Evolutionary conservation across 2,888 invertebrate genomes (phyloP).

Genomic region (Nemoura dubitans): DNA sequence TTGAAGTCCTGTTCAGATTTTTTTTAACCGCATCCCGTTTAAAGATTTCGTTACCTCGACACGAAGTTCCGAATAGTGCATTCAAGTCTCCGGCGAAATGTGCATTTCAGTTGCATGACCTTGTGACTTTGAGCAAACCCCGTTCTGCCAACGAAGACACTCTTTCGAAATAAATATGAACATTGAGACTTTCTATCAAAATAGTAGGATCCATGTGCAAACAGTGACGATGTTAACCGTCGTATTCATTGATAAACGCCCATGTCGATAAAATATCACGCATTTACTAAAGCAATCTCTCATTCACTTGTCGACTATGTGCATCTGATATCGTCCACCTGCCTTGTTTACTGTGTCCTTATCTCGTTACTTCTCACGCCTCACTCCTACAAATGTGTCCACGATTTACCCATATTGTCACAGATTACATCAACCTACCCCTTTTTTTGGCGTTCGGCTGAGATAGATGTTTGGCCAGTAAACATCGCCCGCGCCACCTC

Average conservation of each 20-base stretch:
- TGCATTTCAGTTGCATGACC: not conserved
- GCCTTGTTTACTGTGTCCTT: not conserved
- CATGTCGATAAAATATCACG: not conserved
- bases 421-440: not conserved
- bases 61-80: not conserved
- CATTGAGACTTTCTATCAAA: not conserved
- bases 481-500: conserved; percentile 30
- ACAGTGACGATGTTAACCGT: no score
- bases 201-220: not conserved
- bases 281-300: not conserved
- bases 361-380: conserved; percentile 27
- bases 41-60: conserved; percentile 33
- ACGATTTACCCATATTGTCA: not conserved
- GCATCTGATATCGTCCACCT: conserved; percentile 7
- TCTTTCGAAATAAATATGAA: no score
- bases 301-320: not conserved
- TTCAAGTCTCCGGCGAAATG: not conserved
- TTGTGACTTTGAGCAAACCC: no score
- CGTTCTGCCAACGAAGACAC: no score
- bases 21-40: conserved; percentile 35
- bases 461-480: not conserved
- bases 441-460: not conserved
- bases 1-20: conserved; percentile 15
- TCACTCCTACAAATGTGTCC: not conserved
- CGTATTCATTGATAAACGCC: not conserved